Percentiles rank a stretch among this genome's conserved stretches.
Conservation (phyloP, 2,888 invertebrate genomes). For the Sisyra terminalis region DNA sequence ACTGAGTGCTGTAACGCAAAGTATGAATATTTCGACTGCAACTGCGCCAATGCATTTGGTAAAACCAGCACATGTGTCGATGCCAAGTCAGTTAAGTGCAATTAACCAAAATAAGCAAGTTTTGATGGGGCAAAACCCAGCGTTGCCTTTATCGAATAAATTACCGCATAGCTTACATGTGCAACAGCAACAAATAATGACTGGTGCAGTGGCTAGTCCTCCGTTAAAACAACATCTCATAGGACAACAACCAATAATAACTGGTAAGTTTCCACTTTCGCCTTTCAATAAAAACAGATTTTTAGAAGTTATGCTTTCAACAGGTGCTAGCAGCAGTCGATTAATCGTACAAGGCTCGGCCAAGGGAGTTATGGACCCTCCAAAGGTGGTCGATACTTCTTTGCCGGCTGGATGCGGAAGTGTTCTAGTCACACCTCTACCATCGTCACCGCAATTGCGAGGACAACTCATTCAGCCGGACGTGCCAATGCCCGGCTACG, state of each 20-base stretch:
- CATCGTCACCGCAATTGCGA: conserved; percentile 28
- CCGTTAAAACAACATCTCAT: conserved; percentile 30
- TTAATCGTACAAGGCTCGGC: conserved; percentile 41
- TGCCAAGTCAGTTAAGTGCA: conserved; percentile 13
- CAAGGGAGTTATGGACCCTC: conserved; percentile 31
- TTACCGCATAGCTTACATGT: conserved; percentile 15
- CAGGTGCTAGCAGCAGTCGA: conserved; percentile 30
- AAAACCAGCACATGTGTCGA: conserved; percentile 1
- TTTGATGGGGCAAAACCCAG: conserved; percentile 21
- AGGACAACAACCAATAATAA: conserved; percentile 28
- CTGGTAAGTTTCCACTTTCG: conserved; percentile 13
- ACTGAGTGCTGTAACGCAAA: conserved; percentile 21
- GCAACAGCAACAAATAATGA: conserved; percentile 28
- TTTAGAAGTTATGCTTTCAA: background rate
- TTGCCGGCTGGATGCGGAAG: conserved; percentile 30
- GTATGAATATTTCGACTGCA: conserved; percentile 14
- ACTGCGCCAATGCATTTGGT: conserved; percentile 11
- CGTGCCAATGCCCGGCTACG: conserved; percentile 42
- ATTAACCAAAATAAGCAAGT: conserved; percentile 17
- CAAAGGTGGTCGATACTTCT: conserved; percentile 35
- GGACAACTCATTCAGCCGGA: conserved; percentile 33
- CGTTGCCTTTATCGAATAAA: conserved; percentile 13
- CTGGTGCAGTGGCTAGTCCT: conserved; percentile 36
- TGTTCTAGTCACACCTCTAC: conserved; percentile 24
- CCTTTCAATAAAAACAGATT: background rate